phyloP scores from a whole-genome alignment of 1,140 invertebrate species.

The Metopolophium dirhodum region DNA sequence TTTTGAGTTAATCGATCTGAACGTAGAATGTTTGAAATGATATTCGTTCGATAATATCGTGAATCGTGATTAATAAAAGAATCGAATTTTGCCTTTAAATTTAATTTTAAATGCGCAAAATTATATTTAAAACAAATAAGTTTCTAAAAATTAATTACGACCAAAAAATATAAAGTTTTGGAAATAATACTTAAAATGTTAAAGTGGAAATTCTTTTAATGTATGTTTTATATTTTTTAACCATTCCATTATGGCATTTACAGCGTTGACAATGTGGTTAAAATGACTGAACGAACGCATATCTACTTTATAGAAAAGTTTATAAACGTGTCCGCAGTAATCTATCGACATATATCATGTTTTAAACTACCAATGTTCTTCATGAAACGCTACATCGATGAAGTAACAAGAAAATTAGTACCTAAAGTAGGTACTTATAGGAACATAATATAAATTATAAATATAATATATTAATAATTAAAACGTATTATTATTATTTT shows the following conservation, averaged over 20 bases:
- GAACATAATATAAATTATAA: background rate
- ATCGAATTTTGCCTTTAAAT: no score
- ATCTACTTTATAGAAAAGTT: background rate
- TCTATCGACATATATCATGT: background rate
- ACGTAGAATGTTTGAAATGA: background rate
- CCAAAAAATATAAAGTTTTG: no score
- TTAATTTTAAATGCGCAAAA: no score
- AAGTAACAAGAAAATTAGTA: background rate
- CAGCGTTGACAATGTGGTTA: background rate
- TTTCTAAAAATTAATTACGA: background rate
- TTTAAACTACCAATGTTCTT: background rate
- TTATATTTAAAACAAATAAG: background rate
- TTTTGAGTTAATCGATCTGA: background rate
- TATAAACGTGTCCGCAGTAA: background rate
- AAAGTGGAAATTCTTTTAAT: background rate
- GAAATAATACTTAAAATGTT: no score
- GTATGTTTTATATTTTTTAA: background rate
- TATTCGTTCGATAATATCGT: background rate
- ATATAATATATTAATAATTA: background rate
- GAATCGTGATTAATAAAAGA: background rate
- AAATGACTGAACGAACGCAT: background rate
- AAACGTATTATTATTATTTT: background rate
- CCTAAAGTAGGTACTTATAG: background rate
- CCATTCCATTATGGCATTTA: background rate
- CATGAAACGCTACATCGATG: background rate